Evolutionary conservation across 2,888 invertebrate genomes (phyloP), one percentile per base, ranked within the genome.

Genomic region (Sesia bembeciformis): DNA sequence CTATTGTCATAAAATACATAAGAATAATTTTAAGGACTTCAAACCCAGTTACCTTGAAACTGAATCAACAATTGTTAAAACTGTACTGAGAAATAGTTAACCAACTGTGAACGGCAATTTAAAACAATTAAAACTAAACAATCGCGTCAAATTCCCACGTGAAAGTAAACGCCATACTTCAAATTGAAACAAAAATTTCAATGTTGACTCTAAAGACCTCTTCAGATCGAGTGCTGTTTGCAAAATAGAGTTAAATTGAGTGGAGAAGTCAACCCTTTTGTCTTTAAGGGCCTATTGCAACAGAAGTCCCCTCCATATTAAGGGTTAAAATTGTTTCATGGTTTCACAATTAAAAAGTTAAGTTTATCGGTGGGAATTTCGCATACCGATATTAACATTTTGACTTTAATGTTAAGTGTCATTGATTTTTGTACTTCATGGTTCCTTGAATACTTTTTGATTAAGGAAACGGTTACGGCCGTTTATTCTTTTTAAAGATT

Each of bases 191-290:
- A 54, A 54, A 46, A 41, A 8, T 5, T 40, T 46, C 46, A 46
- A 46, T 5, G 8, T 8, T 8, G 8, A n/a, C 39, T 53, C 49
- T 40, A 23, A 53, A 53, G 49, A 8, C 8, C 49, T 40, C 40
- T 8, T 42, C 5, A 49, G 38, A 39, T 54, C 42, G 41, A 57
- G 57, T 57, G 79, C 69, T 86, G 87, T 86, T 86, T 86, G 76
- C 84, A 83, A 87, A 86, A 86, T 84, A 85, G 74, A 69, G 72
- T 72, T 79, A 78, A 86, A 84, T 78, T 70, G 74, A 74, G 73
- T 74, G 70, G 74, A 71, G 74, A 68, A 66, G 67, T 62, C 65
- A 70, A 67, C n/a, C 69, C 78, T 73, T 79, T 86, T 84, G 83
- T 84, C 78, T 83, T 46, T 7, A 23, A 46, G 46, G 46, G n/a